phyloP scores from a whole-genome alignment of 2,888 invertebrate species.

The Erynnis tages region DNA sequence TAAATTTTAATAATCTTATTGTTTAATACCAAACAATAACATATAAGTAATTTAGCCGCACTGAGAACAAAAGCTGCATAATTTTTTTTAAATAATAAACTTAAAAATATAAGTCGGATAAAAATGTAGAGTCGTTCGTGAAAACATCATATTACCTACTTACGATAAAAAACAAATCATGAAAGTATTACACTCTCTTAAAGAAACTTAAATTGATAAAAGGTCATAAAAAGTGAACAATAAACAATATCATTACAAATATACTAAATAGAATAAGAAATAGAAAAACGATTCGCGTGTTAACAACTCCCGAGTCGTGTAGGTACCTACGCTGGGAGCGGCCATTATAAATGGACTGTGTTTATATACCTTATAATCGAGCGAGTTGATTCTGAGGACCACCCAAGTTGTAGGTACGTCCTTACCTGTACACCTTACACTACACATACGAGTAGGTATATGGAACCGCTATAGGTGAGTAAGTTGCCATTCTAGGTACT shows the following conservation, averaged over 20 bases:
- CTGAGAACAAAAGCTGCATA: background rate
- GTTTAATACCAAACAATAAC: too few species aligned
- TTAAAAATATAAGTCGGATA: background rate
- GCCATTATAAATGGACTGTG: constrained; percentile 41
- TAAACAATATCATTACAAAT: background rate
- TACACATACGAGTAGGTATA: constrained; percentile 28
- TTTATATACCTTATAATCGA: constrained; percentile 65
- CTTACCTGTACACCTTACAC: constrained; percentile 44
- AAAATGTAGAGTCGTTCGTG: background rate
- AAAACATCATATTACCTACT: too few species aligned
- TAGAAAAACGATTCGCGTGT: constrained; percentile 25
- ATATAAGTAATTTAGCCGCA: too few species aligned
- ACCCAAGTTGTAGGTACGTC: constrained; percentile 65
- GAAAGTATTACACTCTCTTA: too few species aligned
- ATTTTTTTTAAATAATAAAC: background rate
- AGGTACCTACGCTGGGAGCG: constrained; percentile 41
- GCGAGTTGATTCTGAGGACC: constrained; percentile 67
- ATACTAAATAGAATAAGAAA: constrained; percentile 4
- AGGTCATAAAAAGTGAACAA: background rate
- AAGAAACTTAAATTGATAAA: too few species aligned
- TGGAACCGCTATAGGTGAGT: constrained; percentile 8
- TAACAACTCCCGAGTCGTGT: constrained; percentile 29
- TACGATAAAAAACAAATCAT: too few species aligned
- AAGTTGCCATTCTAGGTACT: constrained; percentile 4
- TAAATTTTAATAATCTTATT: background rate